A percentile compares a stretch with the other conserved stretches of the same genome.
phyloP scores from a whole-genome alignment of 2,888 invertebrate genomes.

The Eupithecia exiguata region DNA sequence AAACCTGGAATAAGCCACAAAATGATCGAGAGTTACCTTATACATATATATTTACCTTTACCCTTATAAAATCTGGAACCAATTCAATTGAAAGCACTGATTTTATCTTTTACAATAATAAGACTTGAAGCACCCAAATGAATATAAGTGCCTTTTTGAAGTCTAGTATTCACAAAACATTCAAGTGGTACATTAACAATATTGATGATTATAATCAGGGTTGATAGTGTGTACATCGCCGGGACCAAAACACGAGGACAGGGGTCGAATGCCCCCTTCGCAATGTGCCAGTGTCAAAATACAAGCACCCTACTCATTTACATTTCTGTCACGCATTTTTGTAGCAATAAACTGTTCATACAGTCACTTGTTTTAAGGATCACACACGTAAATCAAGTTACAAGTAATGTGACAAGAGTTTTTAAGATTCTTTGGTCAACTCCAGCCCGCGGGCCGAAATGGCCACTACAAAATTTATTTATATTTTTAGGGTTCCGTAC shows the following conservation, averaged over 20 bases:
- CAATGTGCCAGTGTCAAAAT: slow-evolving; percentile 62
- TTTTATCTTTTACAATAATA: slow-evolving; percentile 10
- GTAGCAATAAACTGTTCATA: slow-evolving; percentile 51
- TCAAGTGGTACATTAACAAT: slow-evolving; percentile 34
- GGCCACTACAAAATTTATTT: too few relatives aligned
- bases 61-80: not conserved
- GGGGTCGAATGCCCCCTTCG: slow-evolving; percentile 66
- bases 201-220: slow-evolving; percentile 34
- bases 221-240: slow-evolving; percentile 48
- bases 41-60: not conserved
- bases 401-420: not conserved
- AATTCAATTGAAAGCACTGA: not conserved
- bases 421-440: too few relatives aligned
- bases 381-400: not conserved
- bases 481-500: too few relatives aligned
- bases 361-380: slow-evolving; percentile 43
- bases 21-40: not conserved
- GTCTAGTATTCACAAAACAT: not conserved
- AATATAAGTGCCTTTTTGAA: not conserved
- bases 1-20: too few relatives aligned
- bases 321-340: slow-evolving; percentile 66
- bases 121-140: slow-evolving; percentile 11
- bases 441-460: too few relatives aligned
- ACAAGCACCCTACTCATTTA: slow-evolving; percentile 71
- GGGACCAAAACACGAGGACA: slow-evolving; percentile 65